Evolutionary conservation across 2,797 vertebrate genomes (phyloP).

Genomic region (Chaunax sp.): DNA sequence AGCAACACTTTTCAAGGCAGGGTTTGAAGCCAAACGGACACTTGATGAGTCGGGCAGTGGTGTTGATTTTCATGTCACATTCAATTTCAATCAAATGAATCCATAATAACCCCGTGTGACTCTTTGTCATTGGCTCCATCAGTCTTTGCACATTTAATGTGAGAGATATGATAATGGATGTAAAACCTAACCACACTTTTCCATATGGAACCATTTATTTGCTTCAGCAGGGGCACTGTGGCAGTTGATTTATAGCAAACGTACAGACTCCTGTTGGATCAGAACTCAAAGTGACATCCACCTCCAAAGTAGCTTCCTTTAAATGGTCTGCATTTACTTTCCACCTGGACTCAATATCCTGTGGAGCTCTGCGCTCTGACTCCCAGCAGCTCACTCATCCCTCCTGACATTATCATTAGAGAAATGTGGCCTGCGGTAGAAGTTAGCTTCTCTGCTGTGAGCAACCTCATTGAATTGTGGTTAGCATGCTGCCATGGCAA

Average conservation of each 20-base stretch:
- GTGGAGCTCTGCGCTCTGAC: conserved; percentile 43
- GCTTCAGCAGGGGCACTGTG: conserved; percentile 13
- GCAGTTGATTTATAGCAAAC: conserved; percentile 16
- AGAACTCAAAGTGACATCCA: conserved; percentile 26
- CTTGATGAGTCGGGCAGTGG: conserved; percentile 7
- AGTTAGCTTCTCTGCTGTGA: conserved; percentile 84
- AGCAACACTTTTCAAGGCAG: conserved; percentile 4
- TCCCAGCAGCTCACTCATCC: conserved; percentile 79
- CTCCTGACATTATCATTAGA: conserved; percentile 76
- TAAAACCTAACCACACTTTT: conserved; percentile 19
- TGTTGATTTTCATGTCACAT: conserved; percentile 24
- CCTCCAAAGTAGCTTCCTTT: conserved; percentile 33
- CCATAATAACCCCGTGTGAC: conserved; percentile 16
- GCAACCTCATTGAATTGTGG: conserved; percentile 88
- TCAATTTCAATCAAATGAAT: conserved; percentile 29
- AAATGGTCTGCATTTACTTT: conserved; percentile 66
- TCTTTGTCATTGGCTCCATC: conserved; percentile 24
- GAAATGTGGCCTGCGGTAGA: conserved; percentile 81
- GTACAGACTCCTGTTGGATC: conserved; percentile 16
- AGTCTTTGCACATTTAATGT: conserved; percentile 12
- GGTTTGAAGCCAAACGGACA: conserved; percentile 24
- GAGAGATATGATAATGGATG: conserved; percentile 16
- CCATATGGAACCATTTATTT: conserved; percentile 33
- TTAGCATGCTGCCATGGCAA: conserved; percentile 91
- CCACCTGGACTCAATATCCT: conserved; percentile 74